Evolutionary conservation across 2,113 vertebrate species (phyloP), one percentile per base, ranked within the genome.

Genomic region (Lepus americanus): DNA sequence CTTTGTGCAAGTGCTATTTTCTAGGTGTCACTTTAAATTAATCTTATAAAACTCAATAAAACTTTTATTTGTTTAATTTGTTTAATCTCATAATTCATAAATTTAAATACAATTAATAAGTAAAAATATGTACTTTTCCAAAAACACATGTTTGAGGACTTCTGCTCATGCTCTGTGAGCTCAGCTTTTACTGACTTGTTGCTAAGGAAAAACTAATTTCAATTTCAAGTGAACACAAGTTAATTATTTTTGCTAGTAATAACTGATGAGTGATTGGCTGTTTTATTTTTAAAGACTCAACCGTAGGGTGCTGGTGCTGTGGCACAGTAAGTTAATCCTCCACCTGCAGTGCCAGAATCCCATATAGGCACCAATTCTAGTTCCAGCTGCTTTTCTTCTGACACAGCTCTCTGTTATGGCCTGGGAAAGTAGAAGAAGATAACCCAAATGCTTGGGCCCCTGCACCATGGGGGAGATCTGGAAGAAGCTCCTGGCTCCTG

Each of bases 211-310:
- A 96, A 74, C 2, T 49, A 64, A 55, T 36, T 82, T 78, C 23
- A 91, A 44, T 95, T 86, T 93, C 44, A 61, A 63, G 20, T 19
- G 29, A 88, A 92, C 91, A 89, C 0, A 51, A 87, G 14, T 90
- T 39, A 84, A 10, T 89, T 16, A 49, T 64, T 80, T 94, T 85
- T 94, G 39, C 14, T 69, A 55, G 11, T 69, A 77, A 29, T 80
- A 70, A 88, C 25, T 33, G 55, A 76, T 91, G 29, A 66, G 13
- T 67, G 27, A 79, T 86, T 13, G 2, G 4, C 11, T 82, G 22
- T 51, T 92, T 63, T 90, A 51, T 36, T 92, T 73, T 94, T 73
- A 82, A 73, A 51, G 22, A 81, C 20, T 53, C 23, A 86, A 12
- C 5, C 64, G 29, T 23, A 53, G 44, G 44, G 44, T 44, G 44